phyloP scores from a whole-genome alignment of 2,888 invertebrate genomes.

The Apoda limacodes region DNA sequence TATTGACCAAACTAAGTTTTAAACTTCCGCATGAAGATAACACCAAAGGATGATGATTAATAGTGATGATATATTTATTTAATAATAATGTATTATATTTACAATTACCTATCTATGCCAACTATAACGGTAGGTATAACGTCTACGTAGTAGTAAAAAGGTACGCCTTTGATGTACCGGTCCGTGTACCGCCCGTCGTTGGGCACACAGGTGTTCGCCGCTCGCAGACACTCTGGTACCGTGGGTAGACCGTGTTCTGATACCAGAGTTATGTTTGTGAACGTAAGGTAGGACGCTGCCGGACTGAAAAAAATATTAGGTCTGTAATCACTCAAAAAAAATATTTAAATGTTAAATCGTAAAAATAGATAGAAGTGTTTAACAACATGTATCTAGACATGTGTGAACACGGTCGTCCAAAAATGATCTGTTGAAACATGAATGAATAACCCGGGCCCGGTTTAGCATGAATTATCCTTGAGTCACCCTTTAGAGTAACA shows the following conservation, averaged over 20 bases:
- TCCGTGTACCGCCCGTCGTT: conserved; percentile 64
- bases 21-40: no score
- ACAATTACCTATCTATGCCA: conserved; percentile 64
- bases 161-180: conserved; percentile 66
- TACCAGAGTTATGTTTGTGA: conserved; percentile 77
- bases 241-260: conserved; percentile 74
- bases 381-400: no score
- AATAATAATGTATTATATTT: not conserved
- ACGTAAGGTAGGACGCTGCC: conserved; percentile 61
- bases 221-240: conserved; percentile 42
- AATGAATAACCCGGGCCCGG: no score
- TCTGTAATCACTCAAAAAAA: no score
- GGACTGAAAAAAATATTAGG: conserved; percentile 41
- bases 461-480: no score
- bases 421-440: no score
- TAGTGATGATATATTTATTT: not conserved
- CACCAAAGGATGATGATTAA: not conserved
- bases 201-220: conserved; percentile 61
- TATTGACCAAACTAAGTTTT: no score
- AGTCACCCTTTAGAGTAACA: no score
- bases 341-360: no score
- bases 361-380: no score
- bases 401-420: no score
- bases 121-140: conserved; percentile 71
- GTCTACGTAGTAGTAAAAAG: conserved; percentile 74